These are phyloP conservation scores for Baccha elongata DNA, from an alignment of 2,888 invertebrate species.

Conservation along the genomic window DNA sequence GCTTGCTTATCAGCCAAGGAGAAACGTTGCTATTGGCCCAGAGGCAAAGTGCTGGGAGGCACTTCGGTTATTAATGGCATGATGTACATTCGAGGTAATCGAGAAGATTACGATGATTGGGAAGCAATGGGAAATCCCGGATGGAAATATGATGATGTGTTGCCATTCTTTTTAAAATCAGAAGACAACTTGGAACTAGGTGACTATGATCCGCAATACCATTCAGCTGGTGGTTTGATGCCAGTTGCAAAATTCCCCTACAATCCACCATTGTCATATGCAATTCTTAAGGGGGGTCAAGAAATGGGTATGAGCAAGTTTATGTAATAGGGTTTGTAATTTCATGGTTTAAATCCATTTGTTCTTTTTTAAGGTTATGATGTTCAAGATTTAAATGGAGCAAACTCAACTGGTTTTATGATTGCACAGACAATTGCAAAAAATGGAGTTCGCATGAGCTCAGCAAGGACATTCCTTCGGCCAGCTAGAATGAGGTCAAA, in stretches of 20 bases:
- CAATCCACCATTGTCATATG: constrained; percentile 91
- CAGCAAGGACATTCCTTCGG: constrained; percentile 91
- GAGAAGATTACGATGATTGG: constrained; percentile 94
- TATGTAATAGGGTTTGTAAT: background rate
- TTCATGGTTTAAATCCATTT: background rate
- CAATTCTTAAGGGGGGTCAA: constrained; percentile 89
- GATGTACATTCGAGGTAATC: constrained; percentile 96
- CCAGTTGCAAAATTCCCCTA: constrained; percentile 92
- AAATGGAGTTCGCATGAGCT: constrained; percentile 92
- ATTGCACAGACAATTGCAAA: constrained; percentile 94
- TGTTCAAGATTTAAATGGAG: constrained; percentile 91
- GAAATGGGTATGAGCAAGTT: constrained; percentile 85
- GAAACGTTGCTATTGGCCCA: constrained; percentile 90
- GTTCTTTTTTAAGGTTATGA: constrained; percentile 84
- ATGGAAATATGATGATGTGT: constrained; percentile 94
- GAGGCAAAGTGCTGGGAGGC: constrained; percentile 94
- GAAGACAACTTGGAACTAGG: constrained; percentile 90
- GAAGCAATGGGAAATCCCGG: constrained; percentile 92
- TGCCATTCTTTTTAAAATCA: constrained; percentile 94
- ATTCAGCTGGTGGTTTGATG: constrained; percentile 89
- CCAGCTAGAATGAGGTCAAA: constrained; percentile 90
- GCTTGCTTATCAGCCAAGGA: constrained; percentile 89
- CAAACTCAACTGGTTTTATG: constrained; percentile 90
- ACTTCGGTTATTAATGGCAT: constrained; percentile 97
- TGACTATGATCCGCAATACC: constrained; percentile 89